These are phyloP conservation scores for Nephila pilipes DNA, from an alignment of 1,140 invertebrate species.

Conservation along the genomic window DNA sequence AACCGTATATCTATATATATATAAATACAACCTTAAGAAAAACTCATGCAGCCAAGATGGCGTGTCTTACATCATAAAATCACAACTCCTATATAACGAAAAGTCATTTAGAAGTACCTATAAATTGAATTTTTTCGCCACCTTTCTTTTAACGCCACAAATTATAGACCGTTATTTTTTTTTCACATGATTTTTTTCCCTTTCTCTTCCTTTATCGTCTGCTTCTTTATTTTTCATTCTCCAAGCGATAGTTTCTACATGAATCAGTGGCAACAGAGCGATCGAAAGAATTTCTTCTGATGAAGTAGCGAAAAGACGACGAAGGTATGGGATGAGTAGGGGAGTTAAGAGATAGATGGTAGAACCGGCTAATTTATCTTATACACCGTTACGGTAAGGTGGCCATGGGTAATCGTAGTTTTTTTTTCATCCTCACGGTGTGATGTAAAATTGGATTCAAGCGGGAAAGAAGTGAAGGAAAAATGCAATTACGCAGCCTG, in stretches of 20 bases:
- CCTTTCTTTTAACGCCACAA: conserved; percentile 75
- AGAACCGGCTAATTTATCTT: conserved; percentile 71
- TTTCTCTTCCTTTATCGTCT: conserved; percentile 38
- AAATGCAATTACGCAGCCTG: conserved; percentile 72
- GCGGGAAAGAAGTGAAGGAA: conserved; percentile 34
- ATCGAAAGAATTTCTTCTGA: conserved; percentile 74
- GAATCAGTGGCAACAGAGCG: conserved; percentile 68
- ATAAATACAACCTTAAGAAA: conserved; percentile 15
- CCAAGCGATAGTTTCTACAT: conserved; percentile 59
- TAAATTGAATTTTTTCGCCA: conserved; percentile 75
- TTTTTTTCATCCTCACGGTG: conserved; percentile 61
- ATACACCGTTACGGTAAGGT: conserved; percentile 74
- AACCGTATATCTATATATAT: conserved; percentile 59
- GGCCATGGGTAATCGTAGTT: conserved; percentile 64
- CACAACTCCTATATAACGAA: conserved; percentile 65
- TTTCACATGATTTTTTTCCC: background rate
- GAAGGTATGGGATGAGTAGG: background rate
- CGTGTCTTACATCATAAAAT: conserved; percentile 73
- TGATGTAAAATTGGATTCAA: conserved; percentile 76
- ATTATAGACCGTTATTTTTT: conserved; percentile 72
- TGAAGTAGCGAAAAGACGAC: conserved; percentile 63
- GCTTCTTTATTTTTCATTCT: conserved; percentile 38
- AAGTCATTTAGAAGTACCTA: conserved; percentile 63
- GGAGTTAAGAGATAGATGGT: conserved; percentile 70
- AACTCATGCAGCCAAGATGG: conserved; percentile 30